Percentiles rank a stretch among this genome's conserved stretches.
Conservation (phyloP, 2,113 vertebrate genomes). For the Ondatra zibethicus region DNA sequence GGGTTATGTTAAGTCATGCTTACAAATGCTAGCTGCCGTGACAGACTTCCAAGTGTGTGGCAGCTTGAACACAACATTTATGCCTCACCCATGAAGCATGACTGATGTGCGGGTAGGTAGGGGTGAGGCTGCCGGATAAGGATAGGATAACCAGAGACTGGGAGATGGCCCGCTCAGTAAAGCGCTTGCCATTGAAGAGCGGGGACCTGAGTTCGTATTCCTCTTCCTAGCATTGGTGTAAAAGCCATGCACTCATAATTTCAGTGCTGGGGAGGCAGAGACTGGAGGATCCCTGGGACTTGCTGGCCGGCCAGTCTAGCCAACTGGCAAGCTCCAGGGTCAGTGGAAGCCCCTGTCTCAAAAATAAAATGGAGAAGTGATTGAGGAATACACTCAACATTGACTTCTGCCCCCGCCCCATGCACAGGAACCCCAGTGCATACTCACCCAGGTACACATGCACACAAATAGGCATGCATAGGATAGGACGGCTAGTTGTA, state of each 20-base stretch:
- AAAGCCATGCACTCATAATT: background rate
- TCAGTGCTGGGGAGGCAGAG: background rate
- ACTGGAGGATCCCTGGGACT: background rate
- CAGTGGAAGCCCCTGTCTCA: background rate
- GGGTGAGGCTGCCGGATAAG: background rate
- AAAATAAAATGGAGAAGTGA: background rate
- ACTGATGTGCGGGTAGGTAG: background rate
- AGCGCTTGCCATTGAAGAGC: background rate
- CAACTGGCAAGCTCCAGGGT: background rate
- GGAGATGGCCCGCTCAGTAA: background rate
- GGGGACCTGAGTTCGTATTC: too few relatives aligned
- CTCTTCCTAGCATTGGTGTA: background rate
- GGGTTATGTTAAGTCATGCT: background rate
- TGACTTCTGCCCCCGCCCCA: background rate
- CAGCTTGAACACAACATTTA: background rate
- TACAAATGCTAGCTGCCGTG: background rate
- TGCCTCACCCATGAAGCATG: background rate
- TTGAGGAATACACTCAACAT: background rate
- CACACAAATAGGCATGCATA: background rate
- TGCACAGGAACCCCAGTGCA: background rate
- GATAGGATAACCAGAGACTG: background rate
- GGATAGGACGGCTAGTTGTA: background rate
- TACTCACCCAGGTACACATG: background rate
- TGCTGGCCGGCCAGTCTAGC: background rate
- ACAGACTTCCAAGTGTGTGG: background rate